Conservation (phyloP, 2,888 invertebrate species). For the Pyralis farinalis region DNA sequence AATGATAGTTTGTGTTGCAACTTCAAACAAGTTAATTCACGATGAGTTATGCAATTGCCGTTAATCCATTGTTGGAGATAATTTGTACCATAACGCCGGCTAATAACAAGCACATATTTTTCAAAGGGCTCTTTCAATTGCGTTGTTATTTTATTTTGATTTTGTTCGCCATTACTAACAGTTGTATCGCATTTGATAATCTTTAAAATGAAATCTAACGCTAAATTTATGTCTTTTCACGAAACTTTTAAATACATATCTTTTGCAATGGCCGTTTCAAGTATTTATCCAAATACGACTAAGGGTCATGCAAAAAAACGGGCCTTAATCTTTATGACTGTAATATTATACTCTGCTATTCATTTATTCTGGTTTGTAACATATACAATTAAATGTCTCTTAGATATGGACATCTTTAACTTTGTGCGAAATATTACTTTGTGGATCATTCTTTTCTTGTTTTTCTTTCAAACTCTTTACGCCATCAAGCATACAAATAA, state of each 20-base stretch:
- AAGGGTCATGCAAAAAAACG: conserved; percentile 21
- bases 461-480: conserved; percentile 54
- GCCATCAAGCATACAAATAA: conserved; percentile 38
- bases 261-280: conserved; percentile 45
- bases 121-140: no score
- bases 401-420: conserved; percentile 40
- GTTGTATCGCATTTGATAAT: no score
- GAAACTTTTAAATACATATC: conserved; percentile 49
- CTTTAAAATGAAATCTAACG: no score
- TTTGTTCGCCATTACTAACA: no score
- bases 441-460: conserved; percentile 39
- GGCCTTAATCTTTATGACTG: conserved; percentile 21
- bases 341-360: conserved; percentile 31
- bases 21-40: no score
- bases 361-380: conserved; percentile 48
- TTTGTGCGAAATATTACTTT: conserved; percentile 49
- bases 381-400: conserved; percentile 43
- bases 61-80: no score
- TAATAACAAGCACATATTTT: no score
- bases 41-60: no score
- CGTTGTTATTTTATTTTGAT: no score
- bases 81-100: no score
- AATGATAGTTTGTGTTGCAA: no score
- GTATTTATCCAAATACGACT: conserved; percentile 48
- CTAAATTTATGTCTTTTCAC: conserved; percentile 39